phyloP scores from a whole-genome alignment of 1,140 invertebrate species.

The Euglossa dilemma region DNA sequence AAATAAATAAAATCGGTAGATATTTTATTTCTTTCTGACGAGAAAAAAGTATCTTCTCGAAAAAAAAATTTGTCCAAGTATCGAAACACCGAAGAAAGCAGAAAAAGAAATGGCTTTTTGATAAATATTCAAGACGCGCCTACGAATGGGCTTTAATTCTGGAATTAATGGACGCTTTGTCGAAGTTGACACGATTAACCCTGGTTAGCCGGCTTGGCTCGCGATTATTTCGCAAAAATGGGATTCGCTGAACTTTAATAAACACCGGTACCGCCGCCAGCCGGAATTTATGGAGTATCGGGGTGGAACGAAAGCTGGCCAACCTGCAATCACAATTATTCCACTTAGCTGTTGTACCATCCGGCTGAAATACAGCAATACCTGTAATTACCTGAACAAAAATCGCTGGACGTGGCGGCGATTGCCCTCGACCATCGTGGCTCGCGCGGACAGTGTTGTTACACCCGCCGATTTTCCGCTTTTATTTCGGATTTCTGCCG shows the following conservation, averaged over 20 bases:
- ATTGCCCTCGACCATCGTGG: neutral
- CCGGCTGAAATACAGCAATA: slow-evolving; percentile 13
- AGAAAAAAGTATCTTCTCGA: no score
- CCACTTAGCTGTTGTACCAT: neutral
- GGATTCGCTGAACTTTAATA: slow-evolving; percentile 37
- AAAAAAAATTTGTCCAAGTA: no score
- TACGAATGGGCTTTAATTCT: slow-evolving; percentile 22
- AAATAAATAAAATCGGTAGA: neutral
- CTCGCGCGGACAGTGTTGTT: neutral
- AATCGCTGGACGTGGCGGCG: neutral
- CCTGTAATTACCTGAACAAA: slow-evolving; percentile 7
- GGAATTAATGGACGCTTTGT: slow-evolving; percentile 38
- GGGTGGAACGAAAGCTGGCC: neutral
- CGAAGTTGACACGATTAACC: slow-evolving; percentile 44
- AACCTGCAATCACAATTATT: neutral
- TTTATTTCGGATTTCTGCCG: neutral
- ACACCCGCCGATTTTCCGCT: neutral
- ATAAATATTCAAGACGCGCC: slow-evolving; percentile 34
- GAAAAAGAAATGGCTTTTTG: neutral
- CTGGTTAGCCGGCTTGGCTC: slow-evolving; percentile 23
- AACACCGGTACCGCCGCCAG: neutral
- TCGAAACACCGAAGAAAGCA: no score
- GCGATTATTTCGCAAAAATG: slow-evolving; percentile 38
- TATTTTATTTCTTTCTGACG: neutral
- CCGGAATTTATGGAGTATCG: slow-evolving; percentile 32